Evolutionary conservation across 2,888 invertebrate species (phyloP), one percentile per base, ranked within the genome.

Genomic region (Trichogramma evanescens): DNA sequence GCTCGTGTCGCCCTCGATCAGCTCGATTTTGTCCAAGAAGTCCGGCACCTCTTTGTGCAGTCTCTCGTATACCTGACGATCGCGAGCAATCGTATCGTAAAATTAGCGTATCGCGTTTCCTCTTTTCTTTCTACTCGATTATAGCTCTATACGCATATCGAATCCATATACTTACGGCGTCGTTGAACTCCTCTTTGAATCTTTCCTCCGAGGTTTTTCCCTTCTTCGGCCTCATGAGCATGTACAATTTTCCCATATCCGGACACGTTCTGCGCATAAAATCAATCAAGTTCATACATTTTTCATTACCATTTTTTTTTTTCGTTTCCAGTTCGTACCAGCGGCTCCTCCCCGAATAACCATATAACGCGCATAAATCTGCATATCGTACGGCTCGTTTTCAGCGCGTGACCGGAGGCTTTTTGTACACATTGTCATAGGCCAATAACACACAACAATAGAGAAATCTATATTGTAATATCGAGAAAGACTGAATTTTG

Each of bases 1-100:
- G 2, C 74, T 72, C 40, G 80, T 78, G 68, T 86, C 84, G 0
- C 84, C 85, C 41, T 77, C 78, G 9, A 88, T 76, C 42, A 83
- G 76, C n/a, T 80, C 73, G 39, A 88, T 74, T 75, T 86, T 86
- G 9, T 76, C 70, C 13, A 72, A 64, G 54, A 79, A 81, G 51
- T 81, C 74, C 1, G 83, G 83, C 50, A 75, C 72, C 51, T 81
- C 78, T 13, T 74, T 67, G 64, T 77, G 80, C 61, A 86, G 67
- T 9, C 77, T 74, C 42, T 81, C 79, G 68, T 82, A 85, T 10
- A 83, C 65, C 85, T 84, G 64, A 6, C 71, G 13, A 13, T 13
- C 13, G 13, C 13, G 13, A 13, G 13, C 13, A 13, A 13, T 13
- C 13, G 13, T 13, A 13, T 13, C 13, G 13, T 13, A 13, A 13